A percentile compares a stretch with the other conserved stretches of the same genome.
These are phyloP conservation scores for Rugalucina vietnamica DNA, from an alignment of 2,888 invertebrate species.

Conservation along the genomic window DNA sequence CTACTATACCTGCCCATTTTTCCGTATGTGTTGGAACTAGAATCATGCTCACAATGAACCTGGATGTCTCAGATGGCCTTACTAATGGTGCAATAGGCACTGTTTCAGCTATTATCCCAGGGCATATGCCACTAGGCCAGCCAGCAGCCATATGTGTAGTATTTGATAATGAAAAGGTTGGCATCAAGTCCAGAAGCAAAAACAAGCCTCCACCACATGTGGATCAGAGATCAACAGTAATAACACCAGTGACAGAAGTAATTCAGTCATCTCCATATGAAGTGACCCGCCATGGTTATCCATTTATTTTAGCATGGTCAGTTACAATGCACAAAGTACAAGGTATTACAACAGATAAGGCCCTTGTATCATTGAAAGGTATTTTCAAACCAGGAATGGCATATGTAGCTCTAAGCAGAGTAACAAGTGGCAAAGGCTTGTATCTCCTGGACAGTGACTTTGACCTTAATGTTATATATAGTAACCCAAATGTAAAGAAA, in stretches of 20 bases:
- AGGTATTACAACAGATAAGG: constrained; percentile 26
- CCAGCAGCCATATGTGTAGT: constrained; percentile 37
- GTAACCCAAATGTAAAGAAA: constrained; percentile 10
- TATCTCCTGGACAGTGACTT: neutral
- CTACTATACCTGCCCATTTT: neutral
- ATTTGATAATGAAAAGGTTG: constrained; percentile 38
- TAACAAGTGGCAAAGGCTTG: constrained; percentile 12
- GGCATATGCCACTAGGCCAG: constrained; percentile 24
- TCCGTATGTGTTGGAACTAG: constrained; percentile 27
- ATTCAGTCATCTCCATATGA: constrained; percentile 15
- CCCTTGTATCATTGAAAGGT: constrained; percentile 19
- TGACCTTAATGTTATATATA: constrained; percentile 4
- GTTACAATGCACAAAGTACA: constrained; percentile 31
- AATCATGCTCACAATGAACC: constrained; percentile 48
- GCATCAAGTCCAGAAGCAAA: constrained; percentile 7
- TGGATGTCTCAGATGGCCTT: constrained; percentile 50
- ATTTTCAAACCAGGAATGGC: constrained; percentile 33
- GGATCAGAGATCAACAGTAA: constrained; percentile 14
- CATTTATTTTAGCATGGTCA: constrained; percentile 28
- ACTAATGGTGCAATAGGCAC: constrained; percentile 50
- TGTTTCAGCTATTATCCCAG: constrained; percentile 28
- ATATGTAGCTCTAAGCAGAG: constrained; percentile 29
- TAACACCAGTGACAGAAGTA: constrained; percentile 18
- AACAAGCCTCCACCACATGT: constrained; percentile 6
- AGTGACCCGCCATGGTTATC: constrained; percentile 22